These are phyloP conservation scores for Pseudotriccus pelzelni DNA, from an alignment of 2,797 vertebrate species.

Conservation along the genomic window DNA sequence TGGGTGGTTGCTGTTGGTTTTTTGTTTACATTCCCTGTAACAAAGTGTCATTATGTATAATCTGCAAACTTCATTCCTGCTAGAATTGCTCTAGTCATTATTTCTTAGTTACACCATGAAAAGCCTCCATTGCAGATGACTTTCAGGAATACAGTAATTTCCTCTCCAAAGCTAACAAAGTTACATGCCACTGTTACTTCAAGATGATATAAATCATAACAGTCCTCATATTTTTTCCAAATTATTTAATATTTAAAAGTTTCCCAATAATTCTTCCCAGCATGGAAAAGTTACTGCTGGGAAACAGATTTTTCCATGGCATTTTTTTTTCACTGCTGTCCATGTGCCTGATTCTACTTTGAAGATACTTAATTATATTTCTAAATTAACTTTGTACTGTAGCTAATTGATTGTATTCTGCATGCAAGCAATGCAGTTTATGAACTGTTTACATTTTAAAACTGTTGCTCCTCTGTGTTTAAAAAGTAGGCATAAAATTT, in stretches of 20 bases:
- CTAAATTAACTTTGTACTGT: conserved; percentile 45
- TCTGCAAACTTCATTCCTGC: neutral
- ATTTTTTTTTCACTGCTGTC: neutral
- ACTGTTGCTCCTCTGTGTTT: neutral
- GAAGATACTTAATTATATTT: conserved; percentile 29
- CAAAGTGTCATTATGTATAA: neutral
- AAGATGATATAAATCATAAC: neutral
- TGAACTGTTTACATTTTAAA: neutral
- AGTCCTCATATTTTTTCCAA: neutral
- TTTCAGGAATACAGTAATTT: neutral
- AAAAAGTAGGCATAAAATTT: neutral
- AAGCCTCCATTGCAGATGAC: neutral
- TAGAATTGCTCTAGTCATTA: neutral
- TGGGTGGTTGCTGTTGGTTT: neutral
- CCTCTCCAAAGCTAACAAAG: neutral
- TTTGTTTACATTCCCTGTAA: neutral
- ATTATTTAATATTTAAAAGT: neutral
- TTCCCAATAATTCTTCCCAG: neutral
- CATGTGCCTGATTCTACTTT: neutral
- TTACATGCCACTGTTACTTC: neutral
- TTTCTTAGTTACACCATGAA: neutral
- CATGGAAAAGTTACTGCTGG: neutral
- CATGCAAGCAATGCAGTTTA: neutral
- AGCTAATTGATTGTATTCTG: conserved; percentile 30
- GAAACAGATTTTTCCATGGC: neutral